A percentile compares a stretch with the other conserved stretches of the same genome.
These are phyloP conservation scores for Periplaneta americana DNA, from an alignment of 1,140 invertebrate species.

Conservation along the genomic window DNA sequence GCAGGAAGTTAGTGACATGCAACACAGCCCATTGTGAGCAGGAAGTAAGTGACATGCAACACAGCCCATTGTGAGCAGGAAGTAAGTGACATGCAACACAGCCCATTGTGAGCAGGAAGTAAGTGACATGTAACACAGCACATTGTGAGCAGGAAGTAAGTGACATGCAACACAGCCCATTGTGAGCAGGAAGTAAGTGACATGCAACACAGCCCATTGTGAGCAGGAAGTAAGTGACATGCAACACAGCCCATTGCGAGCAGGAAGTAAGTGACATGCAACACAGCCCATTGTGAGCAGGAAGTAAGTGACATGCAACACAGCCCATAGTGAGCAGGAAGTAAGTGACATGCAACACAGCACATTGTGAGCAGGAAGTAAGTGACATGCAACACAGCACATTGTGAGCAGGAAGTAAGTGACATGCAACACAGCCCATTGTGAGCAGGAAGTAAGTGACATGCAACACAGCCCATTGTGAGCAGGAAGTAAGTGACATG, in stretches of 20 bases:
- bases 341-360: neutral
- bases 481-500: slow-evolving; percentile 66
- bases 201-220: slow-evolving; percentile 31
- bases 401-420: neutral
- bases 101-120: neutral
- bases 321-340: neutral
- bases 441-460: too few species aligned
- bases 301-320: slow-evolving; percentile 39
- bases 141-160: neutral
- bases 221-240: neutral
- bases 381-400: slow-evolving; percentile 35
- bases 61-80: slow-evolving; percentile 73
- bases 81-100: slow-evolving; percentile 37
- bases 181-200: slow-evolving; percentile 67
- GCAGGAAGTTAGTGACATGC: neutral
- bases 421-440: neutral
- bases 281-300: slow-evolving; percentile 75
- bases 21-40: neutral
- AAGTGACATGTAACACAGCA: neutral
- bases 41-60: too few species aligned
- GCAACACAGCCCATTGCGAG: neutral
- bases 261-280: too few species aligned
- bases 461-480: slow-evolving; percentile 74
- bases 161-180: slow-evolving; percentile 79
- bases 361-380: neutral